These are phyloP conservation scores for Mesaphorura yosii DNA, from an alignment of 1,140 invertebrate genomes.

Conservation along the genomic window DNA sequence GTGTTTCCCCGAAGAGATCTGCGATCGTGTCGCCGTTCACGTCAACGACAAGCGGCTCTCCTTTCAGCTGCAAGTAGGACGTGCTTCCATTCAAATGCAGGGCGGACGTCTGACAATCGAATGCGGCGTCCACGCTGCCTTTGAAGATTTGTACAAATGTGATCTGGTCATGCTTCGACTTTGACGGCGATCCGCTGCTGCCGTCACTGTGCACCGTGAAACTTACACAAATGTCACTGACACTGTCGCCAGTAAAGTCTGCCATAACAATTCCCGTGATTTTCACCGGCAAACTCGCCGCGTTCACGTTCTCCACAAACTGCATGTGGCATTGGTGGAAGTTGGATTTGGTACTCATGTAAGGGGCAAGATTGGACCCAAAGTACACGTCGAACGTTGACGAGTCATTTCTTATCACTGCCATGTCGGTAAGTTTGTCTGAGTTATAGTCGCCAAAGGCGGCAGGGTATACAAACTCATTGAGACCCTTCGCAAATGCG, in stretches of 20 bases:
- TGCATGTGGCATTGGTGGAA: conserved; percentile 38
- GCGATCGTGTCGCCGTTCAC: conserved; percentile 87
- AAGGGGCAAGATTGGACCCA: conserved; percentile 60
- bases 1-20: conserved; percentile 65
- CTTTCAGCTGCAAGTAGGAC: conserved; percentile 38
- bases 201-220: conserved; percentile 33
- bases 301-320: background rate
- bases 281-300: background rate
- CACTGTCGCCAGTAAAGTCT: conserved; percentile 86
- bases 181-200: conserved; percentile 16
- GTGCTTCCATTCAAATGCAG: conserved; percentile 6
- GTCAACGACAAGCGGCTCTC: conserved; percentile 73
- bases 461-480: conserved; percentile 59
- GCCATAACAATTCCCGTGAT: conserved; percentile 62
- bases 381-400: conserved; percentile 57
- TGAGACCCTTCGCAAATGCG: conserved; percentile 48
- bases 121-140: conserved; percentile 30
- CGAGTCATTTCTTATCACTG: conserved; percentile 57
- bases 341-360: conserved; percentile 44
- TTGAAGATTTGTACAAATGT: conserved; percentile 33
- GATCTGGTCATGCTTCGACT: background rate
- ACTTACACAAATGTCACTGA: conserved; percentile 80
- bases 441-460: conserved; percentile 95
- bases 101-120: conserved; percentile 25
- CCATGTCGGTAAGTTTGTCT: conserved; percentile 85